A percentile compares a stretch with the other conserved stretches of the same genome.
phyloP scores from a whole-genome alignment of 1,140 invertebrate genomes.

The fruit fly (Drosophila melanogaster) region DNA sequence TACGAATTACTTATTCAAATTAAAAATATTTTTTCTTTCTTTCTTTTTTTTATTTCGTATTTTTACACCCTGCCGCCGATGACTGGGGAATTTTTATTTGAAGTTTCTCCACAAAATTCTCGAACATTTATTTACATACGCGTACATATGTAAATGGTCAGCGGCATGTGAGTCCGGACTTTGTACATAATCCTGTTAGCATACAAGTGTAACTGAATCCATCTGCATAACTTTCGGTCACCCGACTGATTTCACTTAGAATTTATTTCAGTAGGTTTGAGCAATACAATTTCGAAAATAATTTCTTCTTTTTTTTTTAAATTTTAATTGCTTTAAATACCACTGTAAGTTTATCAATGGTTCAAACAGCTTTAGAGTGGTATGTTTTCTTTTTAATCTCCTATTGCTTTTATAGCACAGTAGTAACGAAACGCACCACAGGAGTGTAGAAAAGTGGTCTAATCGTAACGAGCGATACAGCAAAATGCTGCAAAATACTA shows the following conservation, averaged over 20 bases:
- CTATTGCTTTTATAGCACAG: no score
- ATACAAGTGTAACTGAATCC: slow-evolving; percentile 46
- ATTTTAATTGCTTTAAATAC: no score
- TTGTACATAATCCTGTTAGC: slow-evolving; percentile 27
- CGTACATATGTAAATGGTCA: slow-evolving; percentile 42
- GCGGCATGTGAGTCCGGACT: slow-evolving; percentile 20
- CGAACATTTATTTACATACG: slow-evolving; percentile 31
- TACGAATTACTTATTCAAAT: slow-evolving; percentile 83
- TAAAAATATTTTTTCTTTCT: slow-evolving; percentile 65
- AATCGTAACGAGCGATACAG: no score
- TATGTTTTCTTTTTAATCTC: no score
- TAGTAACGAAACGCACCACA: no score
- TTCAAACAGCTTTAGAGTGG: no score
- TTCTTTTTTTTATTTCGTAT: slow-evolving; percentile 59
- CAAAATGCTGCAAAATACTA: no score
- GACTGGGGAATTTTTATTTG: slow-evolving; percentile 63
- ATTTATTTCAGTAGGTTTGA: slow-evolving; percentile 2
- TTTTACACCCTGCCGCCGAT: slow-evolving; percentile 50
- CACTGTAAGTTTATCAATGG: no score
- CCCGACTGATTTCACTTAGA: slow-evolving; percentile 27
- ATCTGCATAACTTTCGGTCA: slow-evolving; percentile 32
- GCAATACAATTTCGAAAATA: no score
- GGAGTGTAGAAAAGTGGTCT: no score
- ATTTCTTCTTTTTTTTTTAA: no score
- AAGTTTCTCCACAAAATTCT: slow-evolving; percentile 37